A percentile compares a stretch with the other conserved stretches of the same genome.
Conservation (phyloP, 2,888 invertebrate species). For the Lepidonotus clava region DNA sequence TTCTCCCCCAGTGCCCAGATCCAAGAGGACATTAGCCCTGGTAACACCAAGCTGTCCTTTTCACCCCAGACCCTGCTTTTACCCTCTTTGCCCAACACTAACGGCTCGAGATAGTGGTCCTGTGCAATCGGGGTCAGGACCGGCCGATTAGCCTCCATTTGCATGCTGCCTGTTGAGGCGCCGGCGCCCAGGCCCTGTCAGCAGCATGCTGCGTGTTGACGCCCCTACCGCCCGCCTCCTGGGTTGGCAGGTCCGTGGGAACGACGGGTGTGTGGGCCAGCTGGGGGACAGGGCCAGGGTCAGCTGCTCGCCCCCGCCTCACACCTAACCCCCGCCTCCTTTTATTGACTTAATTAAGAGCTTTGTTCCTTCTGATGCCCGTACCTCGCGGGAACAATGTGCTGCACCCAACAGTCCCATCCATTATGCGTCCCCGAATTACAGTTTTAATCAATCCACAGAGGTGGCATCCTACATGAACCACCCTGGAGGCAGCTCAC, state of each 20-base stretch:
- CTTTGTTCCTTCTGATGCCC: not conserved
- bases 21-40: no score
- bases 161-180: not conserved
- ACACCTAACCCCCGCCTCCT: not conserved
- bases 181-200: not conserved
- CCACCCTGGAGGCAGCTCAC: no score
- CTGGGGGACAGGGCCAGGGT: not conserved
- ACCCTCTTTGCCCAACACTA: no score
- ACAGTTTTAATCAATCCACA: slow-evolving; percentile 2
- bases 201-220: not conserved
- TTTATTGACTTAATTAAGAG: slow-evolving; percentile 42
- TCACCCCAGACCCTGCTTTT: no score
- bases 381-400: not conserved
- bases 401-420: not conserved
- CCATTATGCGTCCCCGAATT: slow-evolving; percentile 2
- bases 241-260: not conserved
- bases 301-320: not conserved
- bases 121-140: slow-evolving; percentile 12
- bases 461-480: not conserved
- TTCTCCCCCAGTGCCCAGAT: no score
- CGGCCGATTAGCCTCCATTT: not conserved
- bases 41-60: no score
- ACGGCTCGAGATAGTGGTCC: no score
- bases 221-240: no score
- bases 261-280: not conserved